These are phyloP conservation scores for Boloria euphrosyne DNA, from an alignment of 2,888 invertebrate species.

Conservation along the genomic window DNA sequence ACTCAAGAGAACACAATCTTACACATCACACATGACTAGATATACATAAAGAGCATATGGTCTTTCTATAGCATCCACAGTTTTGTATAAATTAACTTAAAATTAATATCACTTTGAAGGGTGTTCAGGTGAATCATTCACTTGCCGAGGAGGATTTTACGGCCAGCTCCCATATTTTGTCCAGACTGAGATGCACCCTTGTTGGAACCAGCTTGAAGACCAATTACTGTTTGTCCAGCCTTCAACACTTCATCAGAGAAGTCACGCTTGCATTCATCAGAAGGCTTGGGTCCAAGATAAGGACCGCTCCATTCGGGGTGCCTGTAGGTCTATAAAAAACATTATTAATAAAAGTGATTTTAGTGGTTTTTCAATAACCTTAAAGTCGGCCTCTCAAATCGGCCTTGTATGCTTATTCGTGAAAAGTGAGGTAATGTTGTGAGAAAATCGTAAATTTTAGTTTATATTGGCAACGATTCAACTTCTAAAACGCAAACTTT, in stretches of 20 bases:
- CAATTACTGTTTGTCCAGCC: constrained; percentile 94
- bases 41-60: constrained; percentile 53
- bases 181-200: constrained; percentile 97
- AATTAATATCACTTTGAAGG: constrained; percentile 75
- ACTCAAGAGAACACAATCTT: constrained; percentile 49
- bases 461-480: constrained; percentile 70
- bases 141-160: constrained; percentile 95
- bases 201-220: constrained; percentile 97
- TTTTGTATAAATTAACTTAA: constrained; percentile 76
- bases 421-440: constrained; percentile 77
- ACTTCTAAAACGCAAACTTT: constrained; percentile 52
- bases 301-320: constrained; percentile 94
- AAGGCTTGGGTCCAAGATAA: constrained; percentile 95
- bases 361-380: constrained; percentile 21
- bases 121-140: constrained; percentile 68
- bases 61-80: constrained; percentile 71
- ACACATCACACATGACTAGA: constrained; percentile 62
- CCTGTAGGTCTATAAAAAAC: constrained; percentile 87
- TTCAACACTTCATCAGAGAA: constrained; percentile 95
- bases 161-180: constrained; percentile 93
- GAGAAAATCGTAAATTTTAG: constrained; percentile 71
- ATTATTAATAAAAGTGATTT: constrained; percentile 17
- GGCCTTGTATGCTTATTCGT: constrained; percentile 71
- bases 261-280: constrained; percentile 96
- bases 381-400: constrained; percentile 42